phyloP scores from a whole-genome alignment of 2,113 vertebrate species.

The Sylvietta virens region DNA sequence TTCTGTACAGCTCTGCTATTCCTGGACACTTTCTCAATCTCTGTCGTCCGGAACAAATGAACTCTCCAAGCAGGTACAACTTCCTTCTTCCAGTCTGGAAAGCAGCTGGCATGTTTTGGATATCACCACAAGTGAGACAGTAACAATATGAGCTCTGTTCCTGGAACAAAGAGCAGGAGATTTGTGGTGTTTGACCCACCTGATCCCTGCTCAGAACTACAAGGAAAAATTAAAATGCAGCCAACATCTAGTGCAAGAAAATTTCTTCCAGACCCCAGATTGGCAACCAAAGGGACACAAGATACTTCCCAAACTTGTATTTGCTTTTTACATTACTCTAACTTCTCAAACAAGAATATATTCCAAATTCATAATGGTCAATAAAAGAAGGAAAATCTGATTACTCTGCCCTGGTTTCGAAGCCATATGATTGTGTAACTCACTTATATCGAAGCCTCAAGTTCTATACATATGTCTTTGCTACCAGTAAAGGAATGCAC shows the following conservation, averaged over 20 bases:
- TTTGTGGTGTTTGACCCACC: not conserved
- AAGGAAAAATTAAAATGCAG: not conserved
- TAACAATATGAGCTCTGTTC: not conserved
- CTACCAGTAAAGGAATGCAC: not conserved
- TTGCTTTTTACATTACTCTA: constrained; percentile 28
- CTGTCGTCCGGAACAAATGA: not conserved
- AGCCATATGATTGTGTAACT: not conserved
- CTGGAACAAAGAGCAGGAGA: not conserved
- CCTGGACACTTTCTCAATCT: not conserved
- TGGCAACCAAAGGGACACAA: constrained; percentile 25
- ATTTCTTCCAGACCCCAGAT: constrained; percentile 38
- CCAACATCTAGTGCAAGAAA: not conserved
- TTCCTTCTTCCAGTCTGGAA: not conserved
- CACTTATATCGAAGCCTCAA: not conserved
- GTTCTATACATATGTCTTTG: not conserved
- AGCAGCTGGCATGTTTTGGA: not conserved
- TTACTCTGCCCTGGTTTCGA: not conserved
- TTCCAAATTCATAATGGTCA: not conserved
- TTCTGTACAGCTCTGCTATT: not conserved
- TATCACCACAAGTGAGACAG: not conserved
- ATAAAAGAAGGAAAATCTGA: not conserved
- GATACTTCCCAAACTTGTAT: not conserved
- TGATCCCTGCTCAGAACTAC: not conserved
- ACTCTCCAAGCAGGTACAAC: not conserved
- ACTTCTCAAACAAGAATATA: not conserved